phyloP scores from a whole-genome alignment of 1,140 invertebrate species.

The Nomia melanderi region DNA sequence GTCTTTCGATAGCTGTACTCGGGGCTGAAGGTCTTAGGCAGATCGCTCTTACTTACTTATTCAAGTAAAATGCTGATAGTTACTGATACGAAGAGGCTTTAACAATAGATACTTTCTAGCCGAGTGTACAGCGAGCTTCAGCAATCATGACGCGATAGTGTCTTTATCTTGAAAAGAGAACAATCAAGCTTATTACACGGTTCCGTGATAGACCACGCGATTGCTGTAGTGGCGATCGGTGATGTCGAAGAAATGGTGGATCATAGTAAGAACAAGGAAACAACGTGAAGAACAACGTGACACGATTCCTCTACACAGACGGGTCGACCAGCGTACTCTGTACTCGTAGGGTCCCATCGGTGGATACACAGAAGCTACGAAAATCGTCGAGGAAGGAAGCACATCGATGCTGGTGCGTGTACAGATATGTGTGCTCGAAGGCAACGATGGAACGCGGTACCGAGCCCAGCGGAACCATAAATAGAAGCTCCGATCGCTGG shows the following conservation, averaged over 20 bases:
- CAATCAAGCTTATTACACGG: too few species aligned
- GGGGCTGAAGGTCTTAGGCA: neutral
- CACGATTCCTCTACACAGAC: neutral
- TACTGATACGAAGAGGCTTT: too few species aligned
- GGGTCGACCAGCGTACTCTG: neutral
- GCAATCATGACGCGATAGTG: too few species aligned
- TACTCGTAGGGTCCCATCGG: neutral
- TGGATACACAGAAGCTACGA: neutral
- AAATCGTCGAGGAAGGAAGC: constrained; percentile 6
- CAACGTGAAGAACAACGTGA: neutral
- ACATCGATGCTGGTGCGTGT: constrained; percentile 19
- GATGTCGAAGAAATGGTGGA: neutral
- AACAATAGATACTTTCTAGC: too few species aligned
- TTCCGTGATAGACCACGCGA: too few species aligned
- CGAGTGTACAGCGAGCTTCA: too few species aligned
- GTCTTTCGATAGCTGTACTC: neutral
- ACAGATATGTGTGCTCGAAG: neutral
- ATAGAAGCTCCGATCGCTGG: too few species aligned
- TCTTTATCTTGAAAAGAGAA: too few species aligned
- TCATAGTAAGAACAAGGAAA: neutral
- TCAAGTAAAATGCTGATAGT: too few species aligned
- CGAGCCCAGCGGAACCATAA: too few species aligned
- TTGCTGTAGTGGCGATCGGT: neutral
- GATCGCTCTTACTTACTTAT: too few species aligned
- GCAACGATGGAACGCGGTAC: too few species aligned